Evolutionary conservation across 2,113 vertebrate genomes (phyloP).

Genomic region (Trichechus manatus): DNA sequence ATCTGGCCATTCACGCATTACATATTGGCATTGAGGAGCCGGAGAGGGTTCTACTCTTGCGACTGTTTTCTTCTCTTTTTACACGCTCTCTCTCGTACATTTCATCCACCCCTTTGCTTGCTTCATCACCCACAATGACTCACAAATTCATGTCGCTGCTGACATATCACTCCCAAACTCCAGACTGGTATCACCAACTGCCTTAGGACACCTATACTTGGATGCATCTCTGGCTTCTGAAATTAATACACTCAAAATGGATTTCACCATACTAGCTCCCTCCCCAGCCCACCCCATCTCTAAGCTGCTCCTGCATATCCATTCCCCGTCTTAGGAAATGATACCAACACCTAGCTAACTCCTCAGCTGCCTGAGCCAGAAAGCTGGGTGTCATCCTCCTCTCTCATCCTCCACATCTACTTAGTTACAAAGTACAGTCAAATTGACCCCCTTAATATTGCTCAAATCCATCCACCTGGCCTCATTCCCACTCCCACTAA

Average conservation of each 20-base stretch:
- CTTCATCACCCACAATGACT: neutral
- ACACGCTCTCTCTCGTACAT: neutral
- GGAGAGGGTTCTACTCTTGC: rapidly evolving
- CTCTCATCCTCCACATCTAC: neutral
- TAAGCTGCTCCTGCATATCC: neutral
- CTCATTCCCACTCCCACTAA: neutral
- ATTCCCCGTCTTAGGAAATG: neutral
- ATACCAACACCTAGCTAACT: neutral
- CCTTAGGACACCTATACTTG: neutral
- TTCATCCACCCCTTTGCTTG: neutral
- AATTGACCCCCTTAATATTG: neutral
- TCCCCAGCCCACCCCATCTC: neutral
- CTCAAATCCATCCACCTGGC: neutral
- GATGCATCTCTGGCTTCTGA: neutral
- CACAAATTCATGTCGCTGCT: neutral
- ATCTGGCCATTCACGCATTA: neutral
- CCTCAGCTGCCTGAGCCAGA: neutral
- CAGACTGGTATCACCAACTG: neutral
- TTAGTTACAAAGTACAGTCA: neutral
- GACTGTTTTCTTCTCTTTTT: neutral
- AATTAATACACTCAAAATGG: neutral
- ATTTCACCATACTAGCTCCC: neutral
- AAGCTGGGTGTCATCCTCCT: neutral
- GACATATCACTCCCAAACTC: neutral
- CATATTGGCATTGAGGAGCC: neutral